Base-by-base conservation (phyloP, 2,888 invertebrate species). In the Hypena proboscidalis region DNA sequence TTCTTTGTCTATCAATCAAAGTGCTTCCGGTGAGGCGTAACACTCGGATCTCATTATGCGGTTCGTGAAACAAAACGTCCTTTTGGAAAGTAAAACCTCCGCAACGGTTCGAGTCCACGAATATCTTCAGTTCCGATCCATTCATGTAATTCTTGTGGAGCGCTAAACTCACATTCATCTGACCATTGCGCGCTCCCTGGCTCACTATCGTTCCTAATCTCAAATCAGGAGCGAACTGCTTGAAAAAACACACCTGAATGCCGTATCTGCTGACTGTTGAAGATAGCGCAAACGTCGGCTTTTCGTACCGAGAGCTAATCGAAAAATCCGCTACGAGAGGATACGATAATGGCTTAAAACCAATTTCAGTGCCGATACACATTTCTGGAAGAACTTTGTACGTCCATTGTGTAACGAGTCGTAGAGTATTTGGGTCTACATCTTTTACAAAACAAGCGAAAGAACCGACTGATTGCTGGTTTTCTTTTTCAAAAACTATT, bases 81-180 rank as follows among this genome's bases (percentile, higher is more conserved):
- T 79, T 88, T 44, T 89, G 81, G 30, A 77, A 77, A 0, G 90
- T 89, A 30, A 90, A 88, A 0, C 90, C 90, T 1, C 87, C 89
- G 34, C 89, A 87, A 22, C 78, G 79, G 60, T 85, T 81, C 0
- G 88, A 85, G 50, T 90, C 89, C 4, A 90, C 80, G 46, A 90
- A 90, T 34, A 90, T 74, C 67, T 88, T 89, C 62, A 90, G 43
- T 39, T 89, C 88, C 0, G 85, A 77, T 1, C 83, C 83, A 49
- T 84, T 83, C 2, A 61, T 45, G 45, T 79, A 88, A 22, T 58
- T 74, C 59, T 89, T 90, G 47, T 86, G 83, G 10, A 90, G 41
- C 8, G 84, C 90, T 4, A 90, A 57, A 4, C 83, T 85, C 4
- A 89, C 54, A 1, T 80, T 78, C 1, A 85, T 75, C 4, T 72